Evolutionary conservation across 23 tunicate species (phyloP).

Genomic region (Halocynthia aurantium): DNA sequence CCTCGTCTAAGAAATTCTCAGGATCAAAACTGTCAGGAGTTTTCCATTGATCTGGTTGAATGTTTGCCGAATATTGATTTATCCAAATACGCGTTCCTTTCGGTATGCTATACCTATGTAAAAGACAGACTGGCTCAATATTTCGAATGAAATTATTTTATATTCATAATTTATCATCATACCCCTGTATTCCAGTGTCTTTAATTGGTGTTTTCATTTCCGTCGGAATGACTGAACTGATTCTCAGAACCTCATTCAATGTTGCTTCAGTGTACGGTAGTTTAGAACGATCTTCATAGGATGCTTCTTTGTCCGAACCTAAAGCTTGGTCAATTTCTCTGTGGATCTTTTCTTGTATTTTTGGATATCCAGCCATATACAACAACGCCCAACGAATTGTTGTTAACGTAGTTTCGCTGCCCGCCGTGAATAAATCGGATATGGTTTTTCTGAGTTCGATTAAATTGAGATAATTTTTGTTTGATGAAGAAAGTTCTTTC

Average conservation of each 20-base stretch:
- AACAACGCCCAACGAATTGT: conserved; percentile 25
- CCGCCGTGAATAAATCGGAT: conserved; percentile 21
- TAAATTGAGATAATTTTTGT: not conserved
- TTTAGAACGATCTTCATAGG: not conserved
- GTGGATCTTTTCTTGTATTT: conserved; percentile 11
- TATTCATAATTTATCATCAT: too few relatives aligned
- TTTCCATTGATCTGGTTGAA: not conserved
- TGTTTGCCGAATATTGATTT: conserved; percentile 8
- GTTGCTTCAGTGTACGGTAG: conserved; percentile 9
- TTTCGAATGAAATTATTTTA: too few relatives aligned
- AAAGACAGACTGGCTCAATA: not conserved
- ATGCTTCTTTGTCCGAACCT: not conserved
- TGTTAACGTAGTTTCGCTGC: conserved; percentile 17
- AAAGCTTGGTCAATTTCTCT: not conserved
- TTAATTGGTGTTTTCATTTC: not conserved
- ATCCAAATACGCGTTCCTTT: not conserved
- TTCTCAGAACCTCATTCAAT: not conserved
- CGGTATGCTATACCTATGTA: not conserved
- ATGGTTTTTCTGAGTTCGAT: not conserved
- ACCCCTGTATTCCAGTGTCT: not conserved
- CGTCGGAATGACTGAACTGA: not conserved
- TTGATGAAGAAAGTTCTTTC: not conserved
- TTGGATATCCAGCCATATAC: conserved; percentile 16
- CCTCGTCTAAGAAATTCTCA: conserved; percentile 2
- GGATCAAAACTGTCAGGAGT: not conserved